Conservation (phyloP, 2,113 vertebrate genomes). For the Perognathus longimembris region DNA sequence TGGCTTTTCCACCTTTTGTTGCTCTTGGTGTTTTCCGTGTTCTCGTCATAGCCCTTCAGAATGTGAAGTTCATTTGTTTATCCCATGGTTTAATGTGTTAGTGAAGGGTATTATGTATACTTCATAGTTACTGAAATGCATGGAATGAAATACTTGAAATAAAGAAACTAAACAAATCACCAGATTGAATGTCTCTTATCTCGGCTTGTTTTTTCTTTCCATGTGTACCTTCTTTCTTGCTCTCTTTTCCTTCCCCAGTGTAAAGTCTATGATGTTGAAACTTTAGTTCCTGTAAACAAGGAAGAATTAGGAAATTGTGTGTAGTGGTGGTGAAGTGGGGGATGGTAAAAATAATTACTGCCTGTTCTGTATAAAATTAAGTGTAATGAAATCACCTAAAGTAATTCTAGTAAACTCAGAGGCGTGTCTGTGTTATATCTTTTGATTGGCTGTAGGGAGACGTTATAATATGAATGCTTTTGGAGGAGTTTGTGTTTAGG, state of each 20-base stretch:
- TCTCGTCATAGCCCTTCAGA: neutral
- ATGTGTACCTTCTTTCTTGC: neutral
- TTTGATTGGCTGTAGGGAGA: neutral
- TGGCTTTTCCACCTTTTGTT: neutral
- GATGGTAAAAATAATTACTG: neutral
- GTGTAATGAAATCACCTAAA: slow-evolving; percentile 39
- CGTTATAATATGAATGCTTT: slow-evolving; percentile 46
- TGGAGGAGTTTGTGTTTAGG: slow-evolving; percentile 15
- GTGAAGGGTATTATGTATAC: neutral
- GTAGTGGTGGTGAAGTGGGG: too few relatives aligned
- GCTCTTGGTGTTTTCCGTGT: neutral
- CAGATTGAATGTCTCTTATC: slow-evolving; percentile 26
- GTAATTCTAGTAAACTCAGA: slow-evolving; percentile 11
- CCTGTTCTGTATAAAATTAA: slow-evolving; percentile 5
- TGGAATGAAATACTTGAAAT: slow-evolving; percentile 55
- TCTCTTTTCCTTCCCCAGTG: neutral
- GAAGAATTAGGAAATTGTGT: slow-evolving; percentile 48
- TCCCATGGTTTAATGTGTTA: neutral
- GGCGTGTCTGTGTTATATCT: neutral
- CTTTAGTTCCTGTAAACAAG: slow-evolving; percentile 61
- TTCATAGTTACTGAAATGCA: slow-evolving; percentile 51
- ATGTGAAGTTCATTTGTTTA: slow-evolving; percentile 43
- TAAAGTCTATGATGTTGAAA: slow-evolving; percentile 41
- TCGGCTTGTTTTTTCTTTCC: neutral
- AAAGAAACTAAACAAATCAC: slow-evolving; percentile 44